phyloP scores from a whole-genome alignment of 2,797 vertebrate genomes.

The Fistularia tabacaria region DNA sequence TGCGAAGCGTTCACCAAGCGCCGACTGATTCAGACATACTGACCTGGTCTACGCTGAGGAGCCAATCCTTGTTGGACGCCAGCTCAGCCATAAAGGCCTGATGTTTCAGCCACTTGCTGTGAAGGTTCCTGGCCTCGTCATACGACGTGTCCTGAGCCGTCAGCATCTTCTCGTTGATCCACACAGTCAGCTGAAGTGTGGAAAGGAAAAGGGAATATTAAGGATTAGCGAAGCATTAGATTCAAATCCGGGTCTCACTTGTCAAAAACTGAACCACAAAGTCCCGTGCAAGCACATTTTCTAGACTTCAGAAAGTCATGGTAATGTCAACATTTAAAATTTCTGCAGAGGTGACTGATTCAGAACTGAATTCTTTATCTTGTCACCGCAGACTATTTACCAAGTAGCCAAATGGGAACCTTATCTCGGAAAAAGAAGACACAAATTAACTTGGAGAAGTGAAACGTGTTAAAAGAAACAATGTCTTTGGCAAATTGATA shows the following conservation, averaged over 20 bases:
- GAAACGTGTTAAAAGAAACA: not conserved
- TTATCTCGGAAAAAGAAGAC: conserved; percentile 4
- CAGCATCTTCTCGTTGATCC: conserved; percentile 98
- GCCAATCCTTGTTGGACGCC: conserved; percentile 87
- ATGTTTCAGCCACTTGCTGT: conserved; percentile 95
- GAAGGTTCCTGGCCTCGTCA: conserved; percentile 86
- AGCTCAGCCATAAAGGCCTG: conserved; percentile 95
- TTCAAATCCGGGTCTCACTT: not conserved
- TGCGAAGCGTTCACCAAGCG: too few species aligned
- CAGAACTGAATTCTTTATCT: conserved; percentile 40
- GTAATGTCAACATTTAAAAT: conserved; percentile 27
- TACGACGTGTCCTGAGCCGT: conserved; percentile 90
- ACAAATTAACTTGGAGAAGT: conserved; percentile 6
- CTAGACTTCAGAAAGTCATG: conserved; percentile 27
- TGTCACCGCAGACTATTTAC: conserved; percentile 19
- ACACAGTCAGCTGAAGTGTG: conserved; percentile 82
- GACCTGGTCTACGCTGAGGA: conserved; percentile 86
- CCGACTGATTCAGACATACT: too few species aligned
- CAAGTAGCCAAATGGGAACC: conserved; percentile 41
- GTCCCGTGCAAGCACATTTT: not conserved
- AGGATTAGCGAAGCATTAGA: not conserved
- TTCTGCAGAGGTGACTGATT: conserved; percentile 27
- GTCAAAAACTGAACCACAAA: not conserved
- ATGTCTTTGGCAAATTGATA: conserved; percentile 16
- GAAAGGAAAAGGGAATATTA: not conserved